Percentiles rank a stretch among this genome's conserved stretches.
Evolutionary conservation across 2,113 vertebrate species (phyloP).

Genomic region (Oenanthe melanoleuca): DNA sequence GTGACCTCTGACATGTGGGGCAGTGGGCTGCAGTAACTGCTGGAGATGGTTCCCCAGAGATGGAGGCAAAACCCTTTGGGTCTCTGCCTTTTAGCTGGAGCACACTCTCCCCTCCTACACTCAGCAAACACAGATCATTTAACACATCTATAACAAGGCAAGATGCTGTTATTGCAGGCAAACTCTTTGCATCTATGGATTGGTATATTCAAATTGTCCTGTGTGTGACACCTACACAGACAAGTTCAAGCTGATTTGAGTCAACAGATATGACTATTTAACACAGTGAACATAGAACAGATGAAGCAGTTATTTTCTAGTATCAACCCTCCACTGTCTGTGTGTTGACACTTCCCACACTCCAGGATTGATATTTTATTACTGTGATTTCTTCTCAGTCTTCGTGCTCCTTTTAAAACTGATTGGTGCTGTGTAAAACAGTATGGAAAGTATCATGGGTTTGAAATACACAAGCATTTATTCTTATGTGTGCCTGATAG

Average conservation of each 20-base stretch:
- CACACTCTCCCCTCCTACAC: background rate
- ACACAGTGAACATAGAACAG: background rate
- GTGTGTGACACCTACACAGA: background rate
- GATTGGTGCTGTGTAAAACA: background rate
- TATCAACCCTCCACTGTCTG: background rate
- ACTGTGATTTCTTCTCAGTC: conserved; percentile 12
- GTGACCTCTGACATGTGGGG: background rate
- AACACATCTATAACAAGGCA: background rate
- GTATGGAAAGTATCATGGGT: background rate
- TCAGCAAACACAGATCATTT: background rate
- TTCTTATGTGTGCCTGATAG: background rate
- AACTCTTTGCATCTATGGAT: background rate
- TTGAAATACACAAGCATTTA: background rate
- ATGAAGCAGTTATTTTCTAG: background rate
- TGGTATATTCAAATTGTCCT: background rate
- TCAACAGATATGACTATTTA: background rate
- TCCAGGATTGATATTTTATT: background rate
- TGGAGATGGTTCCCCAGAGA: background rate
- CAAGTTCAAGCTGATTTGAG: background rate
- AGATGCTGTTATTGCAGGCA: background rate
- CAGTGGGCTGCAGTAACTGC: background rate
- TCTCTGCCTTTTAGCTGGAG: background rate
- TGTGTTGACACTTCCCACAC: background rate
- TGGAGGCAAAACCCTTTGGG: background rate
- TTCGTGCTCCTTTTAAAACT: background rate